Evolutionary conservation across 2,888 invertebrate genomes (phyloP).

Genomic region (Caenorhabditis doughertyi): DNA sequence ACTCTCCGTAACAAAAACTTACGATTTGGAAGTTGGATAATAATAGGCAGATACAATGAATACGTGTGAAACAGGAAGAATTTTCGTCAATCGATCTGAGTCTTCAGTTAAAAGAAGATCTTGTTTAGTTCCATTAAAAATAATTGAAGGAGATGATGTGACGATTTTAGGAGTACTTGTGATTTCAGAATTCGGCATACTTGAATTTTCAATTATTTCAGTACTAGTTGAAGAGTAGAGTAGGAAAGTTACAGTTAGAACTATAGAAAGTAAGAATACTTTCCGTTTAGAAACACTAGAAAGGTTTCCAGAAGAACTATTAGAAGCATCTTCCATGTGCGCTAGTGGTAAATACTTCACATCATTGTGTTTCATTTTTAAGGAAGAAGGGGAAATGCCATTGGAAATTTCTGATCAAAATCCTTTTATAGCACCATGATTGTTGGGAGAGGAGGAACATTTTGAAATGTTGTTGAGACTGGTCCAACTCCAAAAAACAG

Average conservation of each 20-base stretch:
- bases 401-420: not conserved
- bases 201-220: not conserved
- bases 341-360: not conserved
- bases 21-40: constrained; percentile 25
- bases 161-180: not conserved
- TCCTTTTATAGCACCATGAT: not conserved
- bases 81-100: not conserved
- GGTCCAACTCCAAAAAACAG: not conserved
- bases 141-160: not conserved
- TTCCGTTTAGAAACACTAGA: not conserved
- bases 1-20: not conserved
- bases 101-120: not conserved
- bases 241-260: not conserved
- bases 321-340: not conserved
- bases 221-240: not conserved
- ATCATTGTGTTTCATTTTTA: not conserved
- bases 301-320: not conserved
- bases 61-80: constrained; percentile 5
- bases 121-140: not conserved
- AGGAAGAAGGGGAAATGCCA: not conserved
- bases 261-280: not conserved
- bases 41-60: constrained; percentile 2
- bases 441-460: not conserved
- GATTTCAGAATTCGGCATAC: not conserved
- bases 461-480: not conserved